Evolutionary conservation across 2,888 invertebrate genomes (phyloP).

Genomic region (Cantharis flavilabris): DNA sequence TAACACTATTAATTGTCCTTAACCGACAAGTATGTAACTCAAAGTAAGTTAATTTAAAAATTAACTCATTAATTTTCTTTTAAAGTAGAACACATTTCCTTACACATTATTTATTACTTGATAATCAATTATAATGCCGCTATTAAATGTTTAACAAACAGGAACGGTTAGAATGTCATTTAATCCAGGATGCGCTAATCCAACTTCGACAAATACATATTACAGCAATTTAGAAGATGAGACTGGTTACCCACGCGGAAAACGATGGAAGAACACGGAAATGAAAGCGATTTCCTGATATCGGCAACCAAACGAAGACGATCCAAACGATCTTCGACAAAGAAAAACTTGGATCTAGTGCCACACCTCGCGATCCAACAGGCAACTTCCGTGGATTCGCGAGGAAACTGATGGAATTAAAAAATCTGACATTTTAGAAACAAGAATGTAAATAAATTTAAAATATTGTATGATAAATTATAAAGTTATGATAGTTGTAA

Average conservation of each 20-base stretch:
- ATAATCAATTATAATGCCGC: not conserved
- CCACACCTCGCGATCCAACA: slow-evolving; percentile 46
- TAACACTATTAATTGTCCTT: not conserved
- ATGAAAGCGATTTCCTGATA: slow-evolving; percentile 47
- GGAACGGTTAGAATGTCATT: slow-evolving; percentile 38
- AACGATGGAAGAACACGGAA: slow-evolving; percentile 43
- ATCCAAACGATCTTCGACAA: slow-evolving; percentile 38
- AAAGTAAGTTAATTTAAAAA: not conserved
- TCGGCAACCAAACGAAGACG: slow-evolving; percentile 35
- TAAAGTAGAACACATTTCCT: not conserved
- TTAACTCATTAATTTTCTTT: not conserved
- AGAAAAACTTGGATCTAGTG: slow-evolving; percentile 49
- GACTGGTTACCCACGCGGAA: slow-evolving; percentile 35
- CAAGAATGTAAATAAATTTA: slow-evolving; percentile 31
- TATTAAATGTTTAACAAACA: slow-evolving; percentile 16
- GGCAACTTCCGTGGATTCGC: slow-evolving; percentile 42
- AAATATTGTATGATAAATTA: not conserved
- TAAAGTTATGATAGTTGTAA: not conserved
- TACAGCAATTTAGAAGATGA: slow-evolving; percentile 46
- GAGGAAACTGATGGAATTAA: slow-evolving; percentile 29
- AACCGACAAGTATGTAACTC: not conserved
- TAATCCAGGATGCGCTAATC: slow-evolving; percentile 40
- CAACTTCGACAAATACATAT: slow-evolving; percentile 45
- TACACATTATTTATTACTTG: not conserved
- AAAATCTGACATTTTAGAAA: slow-evolving; percentile 32